These are phyloP conservation scores for Theretra japonica DNA, from an alignment of 2,888 invertebrate genomes.

Conservation along the genomic window DNA sequence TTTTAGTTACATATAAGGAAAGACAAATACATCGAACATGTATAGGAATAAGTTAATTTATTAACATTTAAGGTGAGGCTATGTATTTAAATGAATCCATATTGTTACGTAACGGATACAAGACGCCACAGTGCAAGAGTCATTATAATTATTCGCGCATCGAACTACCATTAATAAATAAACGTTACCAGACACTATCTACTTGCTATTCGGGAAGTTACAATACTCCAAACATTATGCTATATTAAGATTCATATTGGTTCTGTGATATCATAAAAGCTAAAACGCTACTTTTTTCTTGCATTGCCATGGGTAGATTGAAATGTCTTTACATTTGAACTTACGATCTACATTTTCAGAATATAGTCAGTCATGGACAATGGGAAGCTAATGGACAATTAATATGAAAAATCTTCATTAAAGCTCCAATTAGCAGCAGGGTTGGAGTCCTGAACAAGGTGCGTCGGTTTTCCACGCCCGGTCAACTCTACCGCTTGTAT, in stretches of 20 bases:
- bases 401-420: no score
- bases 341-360: no score
- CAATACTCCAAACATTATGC: conserved; percentile 28
- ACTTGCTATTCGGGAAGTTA: conserved; percentile 59
- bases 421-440: no score
- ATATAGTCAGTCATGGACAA: no score
- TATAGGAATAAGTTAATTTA: neutral
- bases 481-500: no score
- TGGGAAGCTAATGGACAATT: no score
- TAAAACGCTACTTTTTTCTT: no score
- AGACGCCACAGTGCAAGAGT: conserved; percentile 51
- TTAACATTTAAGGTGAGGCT: neutral
- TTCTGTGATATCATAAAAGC: neutral
- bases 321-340: no score
- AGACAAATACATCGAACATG: neutral
- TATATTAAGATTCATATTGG: neutral
- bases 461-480: no score
- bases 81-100: neutral
- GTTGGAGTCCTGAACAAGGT: no score
- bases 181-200: conserved; percentile 44
- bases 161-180: conserved; percentile 57
- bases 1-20: neutral
- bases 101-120: conserved; percentile 37
- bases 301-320: no score
- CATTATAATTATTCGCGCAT: conserved; percentile 57